Percentiles rank a stretch among this genome's conserved stretches.
These are phyloP conservation scores for Coelinius sp. DNA, from an alignment of 2,888 invertebrate genomes.

Conservation along the genomic window DNA sequence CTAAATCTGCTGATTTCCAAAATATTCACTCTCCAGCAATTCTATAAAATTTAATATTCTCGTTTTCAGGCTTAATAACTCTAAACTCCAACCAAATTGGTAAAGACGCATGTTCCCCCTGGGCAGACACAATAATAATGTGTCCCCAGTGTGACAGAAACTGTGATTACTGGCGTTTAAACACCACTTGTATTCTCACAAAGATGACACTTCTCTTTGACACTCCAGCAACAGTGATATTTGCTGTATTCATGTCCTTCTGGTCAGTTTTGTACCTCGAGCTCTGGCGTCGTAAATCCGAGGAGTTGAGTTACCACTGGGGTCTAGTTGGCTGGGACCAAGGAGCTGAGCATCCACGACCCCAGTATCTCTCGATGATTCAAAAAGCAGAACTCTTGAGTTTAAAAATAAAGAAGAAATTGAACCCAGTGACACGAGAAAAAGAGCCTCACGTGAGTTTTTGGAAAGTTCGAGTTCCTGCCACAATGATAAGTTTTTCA, in stretches of 20 bases:
- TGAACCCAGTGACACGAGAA: conserved; percentile 72
- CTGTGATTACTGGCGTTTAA: conserved; percentile 83
- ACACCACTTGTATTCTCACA: conserved; percentile 81
- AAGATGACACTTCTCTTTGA: conserved; percentile 85
- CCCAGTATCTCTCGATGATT: conserved; percentile 76
- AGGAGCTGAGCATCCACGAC: conserved; percentile 82
- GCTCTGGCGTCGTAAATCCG: conserved; percentile 86
- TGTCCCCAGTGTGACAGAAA: conserved; percentile 85
- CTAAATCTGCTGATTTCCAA: too few relatives aligned
- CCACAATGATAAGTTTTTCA: conserved; percentile 80
- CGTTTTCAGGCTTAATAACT: conserved; percentile 53
- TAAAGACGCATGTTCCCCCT: conserved; percentile 54
- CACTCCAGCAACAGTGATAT: conserved; percentile 83
- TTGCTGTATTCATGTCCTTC: conserved; percentile 86
- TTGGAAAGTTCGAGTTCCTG: conserved; percentile 82
- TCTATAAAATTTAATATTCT: too few relatives aligned
- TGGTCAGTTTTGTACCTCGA: conserved; percentile 87
- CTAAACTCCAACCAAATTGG: conserved; percentile 52
- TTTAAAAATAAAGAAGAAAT: conserved; percentile 39
- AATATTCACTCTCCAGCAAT: too few relatives aligned
- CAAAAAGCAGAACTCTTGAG: conserved; percentile 39
- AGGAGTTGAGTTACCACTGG: conserved; percentile 86
- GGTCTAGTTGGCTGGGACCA: conserved; percentile 83
- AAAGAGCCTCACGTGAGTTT: conserved; percentile 83
- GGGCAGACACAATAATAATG: conserved; percentile 74